Evolutionary conservation across 2,113 vertebrate species (phyloP), one percentile per base, ranked within the genome.

Genomic region (Rhinolophus sinicus): DNA sequence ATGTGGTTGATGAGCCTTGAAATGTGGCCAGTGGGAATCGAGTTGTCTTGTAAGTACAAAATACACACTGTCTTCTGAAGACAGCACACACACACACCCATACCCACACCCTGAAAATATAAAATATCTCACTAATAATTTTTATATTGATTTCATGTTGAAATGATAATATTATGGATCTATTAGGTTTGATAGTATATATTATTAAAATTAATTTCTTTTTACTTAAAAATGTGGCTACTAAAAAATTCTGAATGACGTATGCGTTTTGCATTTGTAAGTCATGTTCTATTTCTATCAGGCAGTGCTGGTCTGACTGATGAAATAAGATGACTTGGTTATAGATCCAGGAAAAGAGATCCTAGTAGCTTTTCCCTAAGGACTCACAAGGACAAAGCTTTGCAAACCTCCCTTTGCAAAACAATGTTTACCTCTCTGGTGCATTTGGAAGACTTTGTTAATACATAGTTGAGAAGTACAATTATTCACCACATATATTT

Each of bases 401-500:
- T 88, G 67, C 78, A 88, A 87, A 77, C 26, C 2, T 69, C 18
- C 18, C 62, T 73, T 91, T 95, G 87, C 73, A 87, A 83, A 92
- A 90, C 70, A 58, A 33, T 60, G 38, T 58, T 87, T 78, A 64
- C 88, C 69, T 93, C 47, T 60, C 35, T 54, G 56, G 62, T 54
- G 19, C 47, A n/a, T 90, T 70, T 75, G 88, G 87, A 75, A 95
- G 88, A 78, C 35, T 65, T 38, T 7, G 13, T 95, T 97, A 97
- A 93, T 91, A 88, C 47, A 77, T 69, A 38, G 54, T 50, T 95
- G 72, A n/a, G 93, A 94, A 82, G 70, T 83, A 88, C 1, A 30
- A 77, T 97, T 72, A 88, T 95, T 92, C 54, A 60, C 90, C 85
- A 76, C 62, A 91, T 58, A 72, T 56, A 67, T 90, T 54, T 93